Percentiles rank a stretch among this genome's conserved stretches.
These are phyloP conservation scores for Nasonovia ribisnigri DNA, from an alignment of 2,888 invertebrate species.

Conservation along the genomic window DNA sequence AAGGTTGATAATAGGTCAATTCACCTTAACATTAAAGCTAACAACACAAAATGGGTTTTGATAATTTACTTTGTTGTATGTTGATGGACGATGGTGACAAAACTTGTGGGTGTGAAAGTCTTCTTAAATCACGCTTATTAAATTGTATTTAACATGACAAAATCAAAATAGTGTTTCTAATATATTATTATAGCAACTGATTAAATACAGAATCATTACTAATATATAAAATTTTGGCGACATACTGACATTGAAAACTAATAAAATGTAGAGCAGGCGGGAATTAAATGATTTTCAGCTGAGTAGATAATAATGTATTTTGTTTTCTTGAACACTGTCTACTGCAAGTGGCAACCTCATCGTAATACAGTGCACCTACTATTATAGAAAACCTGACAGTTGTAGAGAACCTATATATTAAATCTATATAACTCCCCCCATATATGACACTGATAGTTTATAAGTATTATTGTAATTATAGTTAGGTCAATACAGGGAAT, in stretches of 20 bases:
- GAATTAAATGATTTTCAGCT: not conserved
- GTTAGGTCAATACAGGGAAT: too few relatives aligned
- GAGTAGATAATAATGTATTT: not conserved
- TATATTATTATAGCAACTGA: not conserved
- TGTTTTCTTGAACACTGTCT: not conserved
- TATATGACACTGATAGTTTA: too few relatives aligned
- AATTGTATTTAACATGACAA: not conserved
- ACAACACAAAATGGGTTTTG: not conserved
- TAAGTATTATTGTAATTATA: too few relatives aligned
- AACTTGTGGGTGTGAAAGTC: not conserved
- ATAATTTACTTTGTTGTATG: not conserved
- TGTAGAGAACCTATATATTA: too few relatives aligned
- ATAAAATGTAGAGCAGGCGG: not conserved
- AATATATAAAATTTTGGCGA: not conserved
- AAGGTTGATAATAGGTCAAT: not conserved
- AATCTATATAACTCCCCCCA: too few relatives aligned
- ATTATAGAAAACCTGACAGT: too few relatives aligned
- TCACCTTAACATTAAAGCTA: not conserved
- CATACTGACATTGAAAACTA: not conserved
- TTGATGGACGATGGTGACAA: not conserved
- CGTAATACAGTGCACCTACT: too few relatives aligned
- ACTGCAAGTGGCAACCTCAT: not conserved
- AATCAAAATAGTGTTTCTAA: not conserved
- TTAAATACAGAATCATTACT: not conserved
- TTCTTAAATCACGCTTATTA: not conserved